phyloP scores from a whole-genome alignment of 37 sponge, comb jelly and placozoan genomes.

The Beroe forskalii region DNA sequence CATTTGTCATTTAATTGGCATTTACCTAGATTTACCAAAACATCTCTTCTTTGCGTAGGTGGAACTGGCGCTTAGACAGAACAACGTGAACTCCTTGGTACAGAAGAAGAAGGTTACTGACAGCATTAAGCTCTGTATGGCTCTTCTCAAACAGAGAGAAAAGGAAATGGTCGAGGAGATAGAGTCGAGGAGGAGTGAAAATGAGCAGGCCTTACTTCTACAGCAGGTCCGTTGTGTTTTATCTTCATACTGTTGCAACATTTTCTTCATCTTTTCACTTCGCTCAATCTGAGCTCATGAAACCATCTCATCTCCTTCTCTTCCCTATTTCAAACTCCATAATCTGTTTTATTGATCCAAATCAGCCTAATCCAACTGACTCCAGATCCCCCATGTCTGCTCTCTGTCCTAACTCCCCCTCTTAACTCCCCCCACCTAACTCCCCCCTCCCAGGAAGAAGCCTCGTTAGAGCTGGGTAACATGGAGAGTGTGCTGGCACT shows the following conservation, averaged over 20 bases:
- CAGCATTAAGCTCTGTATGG: conserved; percentile 12
- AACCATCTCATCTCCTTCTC: no score
- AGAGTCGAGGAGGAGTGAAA: conserved; percentile 7
- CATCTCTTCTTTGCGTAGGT: background rate
- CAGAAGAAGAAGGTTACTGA: conserved; percentile 62
- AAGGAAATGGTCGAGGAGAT: conserved; percentile 38
- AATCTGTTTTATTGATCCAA: no score
- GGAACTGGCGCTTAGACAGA: conserved; percentile 14
- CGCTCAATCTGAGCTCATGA: no score
- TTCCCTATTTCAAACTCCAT: no score
- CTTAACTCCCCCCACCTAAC: no score
- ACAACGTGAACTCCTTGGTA: background rate
- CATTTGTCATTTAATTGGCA: no score
- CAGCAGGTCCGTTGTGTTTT: conserved; percentile 37
- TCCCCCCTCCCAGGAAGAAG: conserved; percentile 44
- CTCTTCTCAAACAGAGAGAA: conserved; percentile 2
- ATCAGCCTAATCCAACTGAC: no score
- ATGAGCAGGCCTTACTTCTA: conserved; percentile 13
- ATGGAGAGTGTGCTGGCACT: conserved; percentile 55
- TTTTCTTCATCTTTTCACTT: no score
- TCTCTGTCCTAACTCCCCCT: no score
- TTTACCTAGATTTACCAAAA: background rate
- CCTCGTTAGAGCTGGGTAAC: conserved; percentile 27
- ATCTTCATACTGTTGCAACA: no score
- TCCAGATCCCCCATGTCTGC: no score